phyloP scores from a whole-genome alignment of 2,797 vertebrate species.

The Calcarius lapponicus region DNA sequence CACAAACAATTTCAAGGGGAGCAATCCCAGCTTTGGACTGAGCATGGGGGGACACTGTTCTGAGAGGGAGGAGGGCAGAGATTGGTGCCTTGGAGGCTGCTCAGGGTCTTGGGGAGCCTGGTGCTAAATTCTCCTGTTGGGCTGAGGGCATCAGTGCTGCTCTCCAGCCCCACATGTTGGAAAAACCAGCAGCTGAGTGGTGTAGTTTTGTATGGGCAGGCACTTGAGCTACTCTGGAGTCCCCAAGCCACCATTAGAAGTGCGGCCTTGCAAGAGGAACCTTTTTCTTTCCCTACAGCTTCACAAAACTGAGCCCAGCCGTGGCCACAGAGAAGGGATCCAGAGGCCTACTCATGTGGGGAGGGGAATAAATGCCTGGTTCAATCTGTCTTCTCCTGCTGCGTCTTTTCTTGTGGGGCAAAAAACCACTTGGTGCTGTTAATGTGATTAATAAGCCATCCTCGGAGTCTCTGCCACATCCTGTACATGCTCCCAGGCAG shows the following conservation, averaged over 20 bases:
- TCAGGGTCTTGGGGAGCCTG: not conserved
- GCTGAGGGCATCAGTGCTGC: rapidly evolving
- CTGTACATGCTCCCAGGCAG: not conserved
- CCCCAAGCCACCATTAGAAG: not conserved
- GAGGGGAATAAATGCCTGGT: not conserved
- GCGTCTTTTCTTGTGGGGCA: not conserved
- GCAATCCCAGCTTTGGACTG: not conserved
- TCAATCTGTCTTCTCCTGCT: not conserved
- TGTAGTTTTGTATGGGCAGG: not conserved
- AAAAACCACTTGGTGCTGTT: not conserved
- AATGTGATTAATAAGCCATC: not conserved
- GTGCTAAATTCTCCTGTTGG: not conserved
- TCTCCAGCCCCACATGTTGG: not conserved
- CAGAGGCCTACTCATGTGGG: rapidly evolving
- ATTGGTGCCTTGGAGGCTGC: not conserved
- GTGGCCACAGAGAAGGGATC: rapidly evolving
- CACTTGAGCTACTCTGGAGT: not conserved
- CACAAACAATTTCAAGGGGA: not conserved
- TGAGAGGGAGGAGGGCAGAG: not conserved
- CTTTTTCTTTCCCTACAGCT: not conserved
- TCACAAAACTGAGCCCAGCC: not conserved
- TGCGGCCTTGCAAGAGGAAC: not conserved
- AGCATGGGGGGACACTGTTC: not conserved
- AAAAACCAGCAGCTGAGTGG: not conserved
- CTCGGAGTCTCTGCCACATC: not conserved